Evolutionary conservation across 37 sponge, comb jelly and placozoan species (phyloP), one percentile per base, ranked within the genome.

Genomic region (Geodia barretti): DNA sequence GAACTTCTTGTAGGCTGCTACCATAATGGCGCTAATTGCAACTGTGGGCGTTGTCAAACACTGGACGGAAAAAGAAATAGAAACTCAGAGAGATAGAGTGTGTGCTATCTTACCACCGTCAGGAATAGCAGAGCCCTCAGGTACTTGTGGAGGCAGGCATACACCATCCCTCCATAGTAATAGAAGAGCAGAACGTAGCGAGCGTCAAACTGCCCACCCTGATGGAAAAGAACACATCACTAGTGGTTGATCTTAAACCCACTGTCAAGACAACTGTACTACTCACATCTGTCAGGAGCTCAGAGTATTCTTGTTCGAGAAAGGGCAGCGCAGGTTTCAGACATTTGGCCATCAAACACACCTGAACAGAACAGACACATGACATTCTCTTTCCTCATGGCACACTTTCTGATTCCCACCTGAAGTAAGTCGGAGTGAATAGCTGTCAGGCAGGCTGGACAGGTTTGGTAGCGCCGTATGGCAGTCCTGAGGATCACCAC

Each of bases 1-100:
- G 59, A 83, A 97, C 72, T 97, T 97, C 91, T 97, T 97, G 78
- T 90, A 97, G 4, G 98, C 98, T 37, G 96, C 98, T 9, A 97
- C 66, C 91, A 92, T 92, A 35, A 97, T 90, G 26, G 95, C 93
- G 82, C 98, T 97, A 73, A 95, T 79, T 7, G 85, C 98, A 32
- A 81, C 58, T 68, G 91, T 84, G 29, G 98, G 98, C 7, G 86
- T 87, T 40, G 93, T 84, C 60, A 95, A 54, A 64, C 93, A 92
- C 96, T 95, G 39, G 20, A 66, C 60, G 33, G 72, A 0, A 70
- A 39, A 39, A 60, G 60, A 0, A 39, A 3, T 8, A 28, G 19
- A 24, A 28, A 23, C 23, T 73, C 3, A 3, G 24, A 41, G 17
- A 73, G 17, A 41, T 73, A 23, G 9, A 11, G 40, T 8, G 30